Conservation (phyloP, 2,113 vertebrate genomes). For the Lathamus discolor region DNA sequence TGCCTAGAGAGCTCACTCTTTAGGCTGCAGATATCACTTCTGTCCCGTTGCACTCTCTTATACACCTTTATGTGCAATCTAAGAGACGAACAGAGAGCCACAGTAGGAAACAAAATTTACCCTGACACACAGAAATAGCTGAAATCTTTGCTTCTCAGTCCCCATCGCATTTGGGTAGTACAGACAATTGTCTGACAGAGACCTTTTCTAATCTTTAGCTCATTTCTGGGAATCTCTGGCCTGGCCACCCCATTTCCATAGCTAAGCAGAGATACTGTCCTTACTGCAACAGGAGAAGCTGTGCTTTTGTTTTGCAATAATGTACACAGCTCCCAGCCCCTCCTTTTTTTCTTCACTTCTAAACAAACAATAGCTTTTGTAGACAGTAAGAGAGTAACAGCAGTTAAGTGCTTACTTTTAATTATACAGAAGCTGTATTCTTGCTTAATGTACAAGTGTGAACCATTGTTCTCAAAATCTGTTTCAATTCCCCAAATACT, state of each 20-base stretch:
- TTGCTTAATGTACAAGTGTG: not conserved
- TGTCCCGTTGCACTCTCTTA: not conserved
- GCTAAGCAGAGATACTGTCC: not conserved
- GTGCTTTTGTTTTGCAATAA: not conserved
- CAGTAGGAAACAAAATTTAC: not conserved
- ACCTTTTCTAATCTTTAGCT: not conserved
- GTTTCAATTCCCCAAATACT: slow-evolving; percentile 15
- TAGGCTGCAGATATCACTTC: not conserved
- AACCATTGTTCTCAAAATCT: slow-evolving; percentile 26
- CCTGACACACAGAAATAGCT: not conserved
- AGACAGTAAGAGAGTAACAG: not conserved
- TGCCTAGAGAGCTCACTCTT: not conserved
- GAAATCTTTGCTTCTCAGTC: not conserved
- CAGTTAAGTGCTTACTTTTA: slow-evolving; percentile 8
- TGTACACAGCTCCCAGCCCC: not conserved
- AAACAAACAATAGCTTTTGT: slow-evolving; percentile 30
- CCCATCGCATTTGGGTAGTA: fast-evolving
- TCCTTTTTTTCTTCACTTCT: not conserved
- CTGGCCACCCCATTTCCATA: not conserved
- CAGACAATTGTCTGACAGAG: not conserved
- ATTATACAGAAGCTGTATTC: not conserved
- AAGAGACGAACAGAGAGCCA: not conserved
- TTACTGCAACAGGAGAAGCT: not conserved
- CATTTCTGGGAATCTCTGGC: not conserved
- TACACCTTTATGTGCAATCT: not conserved